Evolutionary conservation across 1,140 invertebrate genomes (phyloP).

Genomic region (Portunus trituberculatus): DNA sequence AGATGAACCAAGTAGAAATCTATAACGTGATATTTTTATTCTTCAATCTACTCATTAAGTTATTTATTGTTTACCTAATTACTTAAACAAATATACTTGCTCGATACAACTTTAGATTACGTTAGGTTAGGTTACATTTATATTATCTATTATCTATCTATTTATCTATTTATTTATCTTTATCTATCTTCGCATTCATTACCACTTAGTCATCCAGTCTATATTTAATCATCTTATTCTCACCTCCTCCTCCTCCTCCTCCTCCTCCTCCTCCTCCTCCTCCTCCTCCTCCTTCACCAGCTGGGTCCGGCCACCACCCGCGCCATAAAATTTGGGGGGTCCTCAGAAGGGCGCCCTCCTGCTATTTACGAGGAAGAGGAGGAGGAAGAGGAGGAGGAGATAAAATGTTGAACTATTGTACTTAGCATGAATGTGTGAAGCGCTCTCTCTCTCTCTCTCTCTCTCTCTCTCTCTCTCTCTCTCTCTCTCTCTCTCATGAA

Average conservation of each 20-base stretch:
- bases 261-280: conserved; percentile 28
- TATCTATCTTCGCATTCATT: neutral
- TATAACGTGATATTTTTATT: too few species aligned
- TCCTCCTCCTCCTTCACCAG: conserved; percentile 12
- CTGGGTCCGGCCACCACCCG: conserved; percentile 44
- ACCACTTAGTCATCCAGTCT: neutral
- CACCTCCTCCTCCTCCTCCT: neutral
- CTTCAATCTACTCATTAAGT: neutral
- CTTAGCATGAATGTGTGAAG: neutral
- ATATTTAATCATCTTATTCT: neutral
- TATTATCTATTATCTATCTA: conserved; percentile 4
- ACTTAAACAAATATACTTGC: neutral
- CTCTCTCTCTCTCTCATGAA: neutral
- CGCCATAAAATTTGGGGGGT: conserved; percentile 46
- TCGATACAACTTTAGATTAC: too few species aligned
- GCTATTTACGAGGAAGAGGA: neutral
- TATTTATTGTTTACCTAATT: neutral
- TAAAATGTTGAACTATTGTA: neutral
- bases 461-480: conserved; percentile 20
- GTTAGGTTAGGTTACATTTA: too few species aligned
- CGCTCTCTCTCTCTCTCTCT: conserved; percentile 9
- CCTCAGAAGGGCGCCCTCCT: conserved; percentile 28
- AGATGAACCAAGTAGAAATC: too few species aligned
- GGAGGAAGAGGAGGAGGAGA: conserved; percentile 4
- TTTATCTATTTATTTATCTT: neutral